Evolutionary conservation across 2,888 invertebrate genomes (phyloP), one percentile per base, ranked within the genome.

Genomic region (Polyommatus iphigenia): DNA sequence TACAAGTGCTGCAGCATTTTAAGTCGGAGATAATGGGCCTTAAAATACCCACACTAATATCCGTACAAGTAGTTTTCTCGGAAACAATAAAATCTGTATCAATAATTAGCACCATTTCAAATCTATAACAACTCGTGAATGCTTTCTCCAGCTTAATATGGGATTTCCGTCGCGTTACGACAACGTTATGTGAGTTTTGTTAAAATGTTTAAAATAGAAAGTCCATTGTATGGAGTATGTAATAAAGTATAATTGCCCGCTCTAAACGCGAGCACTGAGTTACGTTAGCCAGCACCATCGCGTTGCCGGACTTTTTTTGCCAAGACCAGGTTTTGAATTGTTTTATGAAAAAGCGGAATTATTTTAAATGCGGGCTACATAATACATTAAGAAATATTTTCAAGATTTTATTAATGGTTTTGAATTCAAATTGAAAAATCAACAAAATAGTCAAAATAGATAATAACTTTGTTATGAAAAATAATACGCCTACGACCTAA

Each of bases 181-280:
- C 50, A 54, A 18, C 8, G 75, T 75, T 75, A 75, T 75, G 54
- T 75, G 75, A 75, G 46, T 75, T 75, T 50, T 75, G 75, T 75
- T 50, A 75, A 75, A 75, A 75, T 75, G 75, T 54, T 54, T 50
- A 75, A 32, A 75, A 54, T 75, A 75, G 75, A 75, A 75, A 75
- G 75, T 75, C 75, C 75, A 75, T 75, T 75, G 75, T 75, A 29
- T 50, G 32, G 50, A 20, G 32, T 29, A 18, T 54, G 50, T 24
- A 29, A 29, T 75, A 67, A 67, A 67, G 67, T 15, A 67, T 67
- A 75, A 75, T 54, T 75, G 75, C 75, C 4, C 50, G 18, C 18
- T 54, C 75, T 75, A 50, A 75, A 75, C 75, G 75, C 54, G 50
- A 73, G 5, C 73, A 15, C 46, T 6, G 29, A 15, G 67, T 73